Conservation (phyloP, 1,140 invertebrate species). For the Lerema accius region DNA sequence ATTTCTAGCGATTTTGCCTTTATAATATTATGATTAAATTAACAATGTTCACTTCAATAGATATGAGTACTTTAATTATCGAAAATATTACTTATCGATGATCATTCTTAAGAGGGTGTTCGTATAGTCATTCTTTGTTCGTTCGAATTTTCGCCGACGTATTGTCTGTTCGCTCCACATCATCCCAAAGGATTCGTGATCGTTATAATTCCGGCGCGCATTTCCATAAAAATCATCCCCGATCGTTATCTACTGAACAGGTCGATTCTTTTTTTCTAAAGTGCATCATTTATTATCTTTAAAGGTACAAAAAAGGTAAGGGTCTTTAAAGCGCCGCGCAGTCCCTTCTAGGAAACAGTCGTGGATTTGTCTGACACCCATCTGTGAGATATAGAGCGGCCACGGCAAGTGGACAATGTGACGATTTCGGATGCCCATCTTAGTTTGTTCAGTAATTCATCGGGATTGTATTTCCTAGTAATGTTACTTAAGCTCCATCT, state of each 20-base stretch:
- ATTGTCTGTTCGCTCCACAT: conserved; percentile 78
- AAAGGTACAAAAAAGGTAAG: conserved; percentile 71
- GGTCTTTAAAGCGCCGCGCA: conserved; percentile 72
- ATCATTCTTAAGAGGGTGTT: background rate
- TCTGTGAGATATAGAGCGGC: conserved; percentile 74
- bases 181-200: conserved; percentile 78
- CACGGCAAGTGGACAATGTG: conserved; percentile 64
- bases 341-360: conserved; percentile 73
- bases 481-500: background rate
- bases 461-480: background rate
- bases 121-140: conserved; percentile 38
- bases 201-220: conserved; percentile 76
- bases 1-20: too few relatives aligned
- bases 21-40: too few relatives aligned
- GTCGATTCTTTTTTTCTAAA: conserved; percentile 76
- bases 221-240: conserved; percentile 81
- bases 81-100: conserved; percentile 3
- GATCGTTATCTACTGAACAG: conserved; percentile 81
- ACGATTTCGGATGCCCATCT: conserved; percentile 54
- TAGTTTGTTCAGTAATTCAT: background rate
- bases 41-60: too few relatives aligned
- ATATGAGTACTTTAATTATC: background rate
- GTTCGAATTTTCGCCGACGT: conserved; percentile 63
- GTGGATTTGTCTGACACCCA: conserved; percentile 76
- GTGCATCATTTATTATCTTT: conserved; percentile 81